Percentiles rank a stretch among this genome's conserved stretches.
These are phyloP conservation scores for Apotomis betuletana DNA, from an alignment of 2,888 invertebrate genomes.

Conservation along the genomic window DNA sequence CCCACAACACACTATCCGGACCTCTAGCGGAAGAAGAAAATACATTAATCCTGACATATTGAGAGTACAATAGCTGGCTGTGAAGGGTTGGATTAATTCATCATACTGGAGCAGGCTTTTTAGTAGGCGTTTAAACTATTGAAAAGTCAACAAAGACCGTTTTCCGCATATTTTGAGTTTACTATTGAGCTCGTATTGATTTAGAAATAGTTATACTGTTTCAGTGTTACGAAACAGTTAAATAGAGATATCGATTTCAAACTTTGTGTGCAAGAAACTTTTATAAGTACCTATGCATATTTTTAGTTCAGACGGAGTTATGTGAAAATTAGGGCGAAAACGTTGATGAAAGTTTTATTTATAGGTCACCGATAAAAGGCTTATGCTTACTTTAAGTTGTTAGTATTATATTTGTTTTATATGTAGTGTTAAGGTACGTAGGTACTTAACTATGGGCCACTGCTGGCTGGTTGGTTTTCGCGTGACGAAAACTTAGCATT, in stretches of 20 bases:
- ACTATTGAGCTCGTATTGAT: conserved; percentile 27
- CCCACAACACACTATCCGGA: no score
- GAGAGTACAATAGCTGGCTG: conserved; percentile 57
- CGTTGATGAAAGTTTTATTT: no score
- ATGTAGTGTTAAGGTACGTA: no score
- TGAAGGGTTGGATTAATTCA: conserved; percentile 57
- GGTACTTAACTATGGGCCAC: no score
- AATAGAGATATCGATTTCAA: background rate
- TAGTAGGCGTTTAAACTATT: conserved; percentile 46
- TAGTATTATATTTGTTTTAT: no score
- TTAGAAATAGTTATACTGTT: conserved; percentile 15
- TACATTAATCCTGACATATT: conserved; percentile 43
- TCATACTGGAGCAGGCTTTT: conserved; percentile 50
- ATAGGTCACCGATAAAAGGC: no score
- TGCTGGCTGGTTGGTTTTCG: no score
- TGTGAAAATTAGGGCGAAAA: no score
- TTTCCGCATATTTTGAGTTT: conserved; percentile 30
- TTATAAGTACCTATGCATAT: background rate
- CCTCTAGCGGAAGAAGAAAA: no score
- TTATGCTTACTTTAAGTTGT: no score
- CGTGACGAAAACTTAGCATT: no score
- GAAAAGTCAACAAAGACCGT: conserved; percentile 47
- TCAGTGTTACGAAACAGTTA: background rate
- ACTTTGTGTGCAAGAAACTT: background rate
- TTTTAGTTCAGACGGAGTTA: background rate